Evolutionary conservation across 35 echinoderm and acorn worm genomes (phyloP).

Genomic region (Holothuria glaberrima): DNA sequence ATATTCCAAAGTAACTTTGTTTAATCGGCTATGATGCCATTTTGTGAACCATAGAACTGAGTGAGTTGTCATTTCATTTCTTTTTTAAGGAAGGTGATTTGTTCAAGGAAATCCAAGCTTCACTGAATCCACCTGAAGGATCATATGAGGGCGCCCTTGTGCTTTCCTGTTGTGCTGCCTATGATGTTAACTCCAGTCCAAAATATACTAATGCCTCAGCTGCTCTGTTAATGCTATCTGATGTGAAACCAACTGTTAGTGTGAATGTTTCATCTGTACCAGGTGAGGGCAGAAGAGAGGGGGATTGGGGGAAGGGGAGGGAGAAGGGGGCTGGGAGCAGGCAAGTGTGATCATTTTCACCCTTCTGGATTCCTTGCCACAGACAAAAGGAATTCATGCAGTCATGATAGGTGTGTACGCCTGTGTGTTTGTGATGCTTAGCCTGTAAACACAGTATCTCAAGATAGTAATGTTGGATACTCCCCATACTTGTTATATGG

Average conservation of each 20-base stretch:
- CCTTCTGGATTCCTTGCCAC: no score
- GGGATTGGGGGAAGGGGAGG: neutral
- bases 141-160: conserved; percentile 65
- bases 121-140: conserved; percentile 1
- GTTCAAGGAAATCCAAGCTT: conserved; percentile 54
- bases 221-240: conserved; percentile 60
- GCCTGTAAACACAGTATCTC: no score
- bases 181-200: conserved; percentile 74
- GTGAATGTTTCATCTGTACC: neutral
- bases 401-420: no score
- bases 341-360: no score
- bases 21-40: no score
- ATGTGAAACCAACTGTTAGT: conserved; percentile 40
- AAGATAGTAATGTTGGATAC: no score
- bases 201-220: conserved; percentile 76
- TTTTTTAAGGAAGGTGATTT: conserved; percentile 72
- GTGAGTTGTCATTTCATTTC: neutral
- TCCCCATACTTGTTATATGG: no score
- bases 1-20: no score
- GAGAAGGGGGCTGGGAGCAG: neutral
- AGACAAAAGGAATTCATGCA: no score
- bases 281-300: neutral
- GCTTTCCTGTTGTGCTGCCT: conserved; percentile 79
- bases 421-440: no score
- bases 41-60: no score